These are phyloP conservation scores for Cryptoblepharus egeriae DNA, from an alignment of 2,797 vertebrate species.

Conservation along the genomic window DNA sequence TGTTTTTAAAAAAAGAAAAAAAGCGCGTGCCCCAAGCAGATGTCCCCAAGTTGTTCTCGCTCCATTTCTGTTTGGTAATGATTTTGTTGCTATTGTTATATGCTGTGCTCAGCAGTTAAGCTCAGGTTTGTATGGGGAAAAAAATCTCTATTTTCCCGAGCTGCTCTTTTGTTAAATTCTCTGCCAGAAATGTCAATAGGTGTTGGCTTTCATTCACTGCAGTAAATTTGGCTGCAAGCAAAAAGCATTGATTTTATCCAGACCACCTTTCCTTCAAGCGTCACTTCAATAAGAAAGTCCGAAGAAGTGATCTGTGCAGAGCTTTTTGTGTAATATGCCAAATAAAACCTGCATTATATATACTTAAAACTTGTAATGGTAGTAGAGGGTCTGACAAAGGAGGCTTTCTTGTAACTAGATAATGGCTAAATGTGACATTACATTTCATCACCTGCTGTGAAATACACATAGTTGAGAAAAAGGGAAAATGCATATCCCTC, in stretches of 20 bases:
- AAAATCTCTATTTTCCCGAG: conserved; percentile 53
- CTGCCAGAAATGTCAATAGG: conserved; percentile 57
- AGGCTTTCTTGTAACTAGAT: conserved; percentile 30
- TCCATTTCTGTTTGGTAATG: conserved; percentile 28
- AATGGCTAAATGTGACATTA: background rate
- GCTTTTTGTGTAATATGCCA: conserved; percentile 21
- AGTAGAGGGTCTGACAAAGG: conserved; percentile 19
- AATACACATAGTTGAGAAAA: background rate
- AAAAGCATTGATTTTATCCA: conserved; percentile 50
- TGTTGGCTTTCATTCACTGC: conserved; percentile 49
- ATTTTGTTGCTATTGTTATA: conserved; percentile 32
- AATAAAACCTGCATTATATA: conserved; percentile 30
- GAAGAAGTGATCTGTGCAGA: conserved; percentile 40
- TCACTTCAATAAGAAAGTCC: conserved; percentile 17
- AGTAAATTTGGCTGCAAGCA: conserved; percentile 58
- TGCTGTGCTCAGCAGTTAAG: conserved; percentile 54
- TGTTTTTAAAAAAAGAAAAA: too few relatives aligned
- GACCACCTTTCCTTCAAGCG: conserved; percentile 53
- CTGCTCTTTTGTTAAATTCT: conserved; percentile 40
- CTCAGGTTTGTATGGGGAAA: background rate
- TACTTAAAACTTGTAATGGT: conserved; percentile 31
- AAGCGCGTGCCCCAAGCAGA: conserved; percentile 25
- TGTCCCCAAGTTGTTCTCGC: conserved; percentile 21
- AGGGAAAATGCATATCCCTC: background rate
- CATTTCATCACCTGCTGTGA: background rate